These are phyloP conservation scores for Cynopterus brachyotis DNA, from an alignment of 2,113 vertebrate species.

Conservation along the genomic window DNA sequence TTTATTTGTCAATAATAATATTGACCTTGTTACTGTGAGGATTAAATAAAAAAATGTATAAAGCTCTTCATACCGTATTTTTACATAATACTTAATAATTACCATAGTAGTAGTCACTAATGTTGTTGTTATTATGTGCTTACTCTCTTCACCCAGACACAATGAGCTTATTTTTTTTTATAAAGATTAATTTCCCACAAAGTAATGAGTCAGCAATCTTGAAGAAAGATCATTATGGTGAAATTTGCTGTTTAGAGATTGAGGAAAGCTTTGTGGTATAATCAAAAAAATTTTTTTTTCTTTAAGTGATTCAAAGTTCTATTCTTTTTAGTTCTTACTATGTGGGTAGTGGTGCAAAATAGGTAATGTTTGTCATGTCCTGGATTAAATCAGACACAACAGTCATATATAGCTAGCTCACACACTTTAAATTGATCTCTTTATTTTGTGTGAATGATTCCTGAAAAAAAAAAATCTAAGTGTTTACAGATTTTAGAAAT, in stretches of 20 bases:
- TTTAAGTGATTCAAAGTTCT: background rate
- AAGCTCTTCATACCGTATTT: background rate
- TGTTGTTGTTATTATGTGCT: background rate
- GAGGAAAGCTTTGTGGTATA: background rate
- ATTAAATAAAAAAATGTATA: background rate
- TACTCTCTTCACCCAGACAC: background rate
- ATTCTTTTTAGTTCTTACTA: background rate
- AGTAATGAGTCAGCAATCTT: background rate
- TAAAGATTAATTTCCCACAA: background rate
- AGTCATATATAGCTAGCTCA: background rate
- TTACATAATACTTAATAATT: background rate
- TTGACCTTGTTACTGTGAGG: background rate
- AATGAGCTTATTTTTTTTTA: background rate
- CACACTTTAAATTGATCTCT: background rate
- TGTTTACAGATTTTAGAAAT: background rate
- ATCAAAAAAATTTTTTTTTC: background rate
- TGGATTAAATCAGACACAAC: background rate
- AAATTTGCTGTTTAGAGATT: background rate
- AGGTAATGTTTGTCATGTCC: background rate
- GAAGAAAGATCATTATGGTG: background rate
- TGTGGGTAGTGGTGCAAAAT: background rate
- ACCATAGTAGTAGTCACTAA: background rate
- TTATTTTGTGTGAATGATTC: background rate
- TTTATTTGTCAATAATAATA: background rate
- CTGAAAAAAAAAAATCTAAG: background rate